Base-by-base conservation (phyloP, 2,888 invertebrate genomes). In the Baccha elongata region DNA sequence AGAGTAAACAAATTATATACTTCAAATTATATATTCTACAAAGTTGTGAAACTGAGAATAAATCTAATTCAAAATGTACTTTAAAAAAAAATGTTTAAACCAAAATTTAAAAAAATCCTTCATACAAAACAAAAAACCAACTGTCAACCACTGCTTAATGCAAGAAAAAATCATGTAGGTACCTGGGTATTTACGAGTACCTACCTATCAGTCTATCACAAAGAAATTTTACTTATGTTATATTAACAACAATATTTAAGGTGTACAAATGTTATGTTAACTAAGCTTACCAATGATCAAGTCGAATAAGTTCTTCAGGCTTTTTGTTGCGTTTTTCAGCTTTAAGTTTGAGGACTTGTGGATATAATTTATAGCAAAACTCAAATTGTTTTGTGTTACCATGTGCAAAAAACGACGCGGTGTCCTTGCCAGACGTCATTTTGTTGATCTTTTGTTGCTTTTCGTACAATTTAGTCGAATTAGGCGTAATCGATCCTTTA, bases 221-320 rank as follows among this genome's bases (percentile, higher is more conserved):
- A n/a, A n/a, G n/a, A n/a, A n/a, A n/a, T n/a, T n/a, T n/a, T n/a
- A n/a, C n/a, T n/a, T n/a, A n/a, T n/a, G n/a, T n/a, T n/a, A n/a
- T n/a, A n/a, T n/a, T n/a, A 13, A 15, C 37, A 52, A 26, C 32
- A 37, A 29, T 46, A 55, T 21, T 17, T 10, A 52, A 53, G 50
- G n/a, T n/a, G n/a, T n/a, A n/a, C n/a, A 10, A 52, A 15, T 42
- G n/a, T 35, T 40, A 64, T 7, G 8, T 11, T 10, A 62, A n/a
- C n/a, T n/a, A 11, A 32, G 94, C 96, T 96, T 93, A 97, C 98
- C 98, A 98, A 91, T 96, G 95, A 93, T 98, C 98, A 92, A 98
- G 93, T 92, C 97, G 97, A 91, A 98, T 95, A 90, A 97, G 94
- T 92, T 98, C 98, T 91, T 97, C 97, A 72, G 97, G 96, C 92